A percentile compares a stretch with the other conserved stretches of the same genome.
phyloP scores from a whole-genome alignment of 2,888 invertebrate species.

The Blastobasis adustella region DNA sequence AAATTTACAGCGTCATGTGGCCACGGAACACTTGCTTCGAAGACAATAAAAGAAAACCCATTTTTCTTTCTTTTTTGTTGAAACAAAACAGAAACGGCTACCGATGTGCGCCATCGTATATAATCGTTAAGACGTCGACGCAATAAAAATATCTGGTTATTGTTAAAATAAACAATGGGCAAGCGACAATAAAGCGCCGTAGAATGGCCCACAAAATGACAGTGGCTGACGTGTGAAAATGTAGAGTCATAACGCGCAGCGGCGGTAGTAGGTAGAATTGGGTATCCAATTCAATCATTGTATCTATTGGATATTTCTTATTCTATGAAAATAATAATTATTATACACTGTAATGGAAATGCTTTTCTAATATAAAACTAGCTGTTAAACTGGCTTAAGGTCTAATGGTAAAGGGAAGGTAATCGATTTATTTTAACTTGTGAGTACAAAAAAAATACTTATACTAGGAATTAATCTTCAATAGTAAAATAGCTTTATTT shows the following conservation, averaged over 20 bases:
- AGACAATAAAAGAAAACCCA: constrained; percentile 37
- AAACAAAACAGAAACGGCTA: constrained; percentile 26
- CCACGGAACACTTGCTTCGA: constrained; percentile 33
- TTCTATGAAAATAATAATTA: too few species aligned
- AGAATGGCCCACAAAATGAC: constrained; percentile 52
- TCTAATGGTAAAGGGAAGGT: too few species aligned
- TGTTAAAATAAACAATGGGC: constrained; percentile 69
- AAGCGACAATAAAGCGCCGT: constrained; percentile 51
- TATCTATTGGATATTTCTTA: too few species aligned
- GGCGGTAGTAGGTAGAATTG: constrained; percentile 13
- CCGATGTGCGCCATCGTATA: constrained; percentile 33
- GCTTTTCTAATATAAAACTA: too few species aligned
- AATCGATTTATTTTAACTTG: too few species aligned
- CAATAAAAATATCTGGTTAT: constrained; percentile 61
- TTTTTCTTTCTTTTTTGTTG: constrained; percentile 18
- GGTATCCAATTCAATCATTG: too few species aligned
- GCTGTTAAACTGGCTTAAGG: too few species aligned
- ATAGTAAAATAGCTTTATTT: too few species aligned
- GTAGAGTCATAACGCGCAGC: constrained; percentile 33
- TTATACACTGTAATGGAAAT: too few species aligned
- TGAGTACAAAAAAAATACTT: too few species aligned
- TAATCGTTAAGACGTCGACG: constrained; percentile 60
- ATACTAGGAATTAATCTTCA: too few species aligned
- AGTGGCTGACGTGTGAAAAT: constrained; percentile 53
- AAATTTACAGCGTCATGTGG: constrained; percentile 39